These are phyloP conservation scores for Pipistrellus nathusii DNA, from an alignment of 2,797 vertebrate species.

Conservation along the genomic window DNA sequence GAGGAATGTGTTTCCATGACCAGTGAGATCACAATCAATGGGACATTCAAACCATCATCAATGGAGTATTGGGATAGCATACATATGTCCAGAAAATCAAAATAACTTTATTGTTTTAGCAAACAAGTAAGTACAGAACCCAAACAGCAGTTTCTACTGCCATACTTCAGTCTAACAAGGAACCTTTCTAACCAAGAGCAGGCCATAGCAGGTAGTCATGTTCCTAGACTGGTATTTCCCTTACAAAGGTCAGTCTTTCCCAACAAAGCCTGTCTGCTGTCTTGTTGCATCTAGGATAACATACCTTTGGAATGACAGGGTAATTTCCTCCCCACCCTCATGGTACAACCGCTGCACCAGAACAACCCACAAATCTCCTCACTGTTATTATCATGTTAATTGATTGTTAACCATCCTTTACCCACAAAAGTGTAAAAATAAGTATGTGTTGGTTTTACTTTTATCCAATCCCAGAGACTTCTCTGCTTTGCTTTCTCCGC, in stretches of 20 bases:
- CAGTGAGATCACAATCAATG: too few relatives aligned
- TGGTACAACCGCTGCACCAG: not conserved
- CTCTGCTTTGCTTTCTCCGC: not conserved
- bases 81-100: too few relatives aligned
- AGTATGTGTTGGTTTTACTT: not conserved
- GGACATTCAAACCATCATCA: too few relatives aligned
- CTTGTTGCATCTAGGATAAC: not conserved
- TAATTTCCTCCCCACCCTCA: not conserved
- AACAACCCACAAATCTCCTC: too few relatives aligned
- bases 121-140: too few relatives aligned
- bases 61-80: too few relatives aligned
- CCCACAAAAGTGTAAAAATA: not conserved
- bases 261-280: not conserved
- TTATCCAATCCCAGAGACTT: not conserved
- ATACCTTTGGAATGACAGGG: not conserved
- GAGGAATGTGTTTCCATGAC: too few relatives aligned
- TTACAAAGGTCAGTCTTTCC: not conserved
- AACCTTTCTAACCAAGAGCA: not conserved
- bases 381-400: not conserved
- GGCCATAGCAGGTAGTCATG: not conserved
- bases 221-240: not conserved
- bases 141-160: too few relatives aligned
- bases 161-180: too few relatives aligned
- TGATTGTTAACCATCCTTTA: not conserved
- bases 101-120: too few relatives aligned